These are phyloP conservation scores for Hedya salicella DNA, from an alignment of 2,888 invertebrate species.

Conservation along the genomic window DNA sequence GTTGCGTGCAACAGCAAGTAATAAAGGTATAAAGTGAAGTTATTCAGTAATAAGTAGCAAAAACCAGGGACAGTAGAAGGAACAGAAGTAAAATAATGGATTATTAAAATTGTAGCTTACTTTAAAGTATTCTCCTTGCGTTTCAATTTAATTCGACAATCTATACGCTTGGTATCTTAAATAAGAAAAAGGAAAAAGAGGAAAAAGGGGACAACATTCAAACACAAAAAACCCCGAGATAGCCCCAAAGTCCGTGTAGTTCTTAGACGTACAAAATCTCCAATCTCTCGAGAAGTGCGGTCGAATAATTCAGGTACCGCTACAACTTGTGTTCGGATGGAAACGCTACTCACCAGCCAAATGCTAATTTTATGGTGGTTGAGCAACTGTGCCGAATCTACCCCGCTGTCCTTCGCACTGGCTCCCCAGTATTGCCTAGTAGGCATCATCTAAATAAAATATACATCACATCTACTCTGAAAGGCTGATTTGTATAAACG, in stretches of 20 bases:
- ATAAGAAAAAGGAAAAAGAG: constrained; percentile 32
- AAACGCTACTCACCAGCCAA: constrained; percentile 80
- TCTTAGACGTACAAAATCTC: constrained; percentile 56
- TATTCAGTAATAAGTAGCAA: too few species aligned
- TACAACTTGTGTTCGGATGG: constrained; percentile 74
- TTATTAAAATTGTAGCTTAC: too few species aligned
- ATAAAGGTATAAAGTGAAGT: too few species aligned
- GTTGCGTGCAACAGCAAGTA: too few species aligned
- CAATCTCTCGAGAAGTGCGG: constrained; percentile 69
- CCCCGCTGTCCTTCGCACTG: constrained; percentile 74
- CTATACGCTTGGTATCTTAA: constrained; percentile 2
- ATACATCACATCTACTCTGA: constrained; percentile 61
- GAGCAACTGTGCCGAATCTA: constrained; percentile 81
- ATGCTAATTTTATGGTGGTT: constrained; percentile 86
- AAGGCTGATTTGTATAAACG: constrained; percentile 28
- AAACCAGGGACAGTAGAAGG: too few species aligned
- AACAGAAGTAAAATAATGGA: too few species aligned
- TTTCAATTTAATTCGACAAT: constrained; percentile 14
- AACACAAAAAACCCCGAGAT: constrained; percentile 44
- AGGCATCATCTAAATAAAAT: constrained; percentile 80
- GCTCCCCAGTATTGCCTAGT: constrained; percentile 66
- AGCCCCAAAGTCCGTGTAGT: constrained; percentile 50
- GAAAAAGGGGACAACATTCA: constrained; percentile 34
- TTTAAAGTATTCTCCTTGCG: background rate
- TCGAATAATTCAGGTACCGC: constrained; percentile 79